Evolutionary conservation across 2,113 vertebrate species (phyloP), one percentile per base, ranked within the genome.

Genomic region (Psittacula cyanocephala): DNA sequence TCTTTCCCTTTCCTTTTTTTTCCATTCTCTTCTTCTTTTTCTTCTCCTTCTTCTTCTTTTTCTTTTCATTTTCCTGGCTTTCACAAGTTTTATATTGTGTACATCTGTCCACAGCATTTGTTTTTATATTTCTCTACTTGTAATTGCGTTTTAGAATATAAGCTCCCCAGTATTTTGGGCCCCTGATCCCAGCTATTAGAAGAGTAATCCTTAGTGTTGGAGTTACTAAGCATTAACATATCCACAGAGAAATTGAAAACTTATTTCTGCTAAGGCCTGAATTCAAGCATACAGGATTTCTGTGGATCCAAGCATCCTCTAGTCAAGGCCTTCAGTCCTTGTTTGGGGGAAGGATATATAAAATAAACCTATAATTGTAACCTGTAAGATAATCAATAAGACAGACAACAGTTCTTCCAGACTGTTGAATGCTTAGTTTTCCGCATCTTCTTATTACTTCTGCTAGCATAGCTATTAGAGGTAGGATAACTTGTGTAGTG

Each of bases 1-100:
- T 25, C 25, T 49, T 25, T 13, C 23, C 14, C 29, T 53, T 53
- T 17, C 14, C 28, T 17, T 28, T 17, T 17, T 10, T 28, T 29
- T 17, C 18, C 17, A 4, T 46, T 46, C 9, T 46, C 17, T 18
- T 23, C 12, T 49, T 24, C 37, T 37, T 37, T 37, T 37, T 37
- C 37, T 14, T 49, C 13, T n/a, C n/a, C n/a, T 49, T 25, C 17
- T 29, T 57, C 17, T 57, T 33, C 12, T 33, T 59, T 88, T 64
- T 60, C 16, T 60, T 76, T 49, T 22, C 8, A 8, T n/a, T 57
- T 53, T 57, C 55, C 23, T 86, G 24, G 9, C 8, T 77, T 67
- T 67, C 22, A 44, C 19, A 63, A 29, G 28, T 19, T 69, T 7
- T 18, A 31, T 28, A 47, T 47, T 1, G 0, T 0, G 10, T 55